phyloP scores from a whole-genome alignment of 2,113 vertebrate genomes.

The Engystomops pustulosus region DNA sequence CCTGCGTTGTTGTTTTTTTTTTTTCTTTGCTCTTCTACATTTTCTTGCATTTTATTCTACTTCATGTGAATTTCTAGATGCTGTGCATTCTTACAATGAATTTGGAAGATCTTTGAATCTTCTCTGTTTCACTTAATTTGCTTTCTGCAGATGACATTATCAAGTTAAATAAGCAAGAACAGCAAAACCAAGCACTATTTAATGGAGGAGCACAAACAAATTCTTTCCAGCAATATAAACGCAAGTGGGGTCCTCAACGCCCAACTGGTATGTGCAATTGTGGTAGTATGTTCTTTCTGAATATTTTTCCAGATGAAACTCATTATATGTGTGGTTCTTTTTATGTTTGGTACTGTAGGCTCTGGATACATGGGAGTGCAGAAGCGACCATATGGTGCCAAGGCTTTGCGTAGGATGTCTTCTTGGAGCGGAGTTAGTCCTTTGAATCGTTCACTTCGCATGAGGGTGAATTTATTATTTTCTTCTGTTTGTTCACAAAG shows the following conservation, averaged over 20 bases:
- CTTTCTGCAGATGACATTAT: conserved; percentile 53
- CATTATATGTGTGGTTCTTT: background rate
- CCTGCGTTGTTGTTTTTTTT: too few relatives aligned
- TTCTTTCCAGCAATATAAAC: conserved; percentile 18
- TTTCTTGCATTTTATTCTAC: too few relatives aligned
- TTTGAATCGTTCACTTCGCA: conserved; percentile 81
- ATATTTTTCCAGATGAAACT: too few relatives aligned
- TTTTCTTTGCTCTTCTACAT: too few relatives aligned
- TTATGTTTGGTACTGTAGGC: conserved; percentile 61
- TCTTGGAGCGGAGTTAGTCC: conserved; percentile 81
- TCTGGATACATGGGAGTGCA: conserved; percentile 78
- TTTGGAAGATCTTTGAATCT: background rate
- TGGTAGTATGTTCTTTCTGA: background rate
- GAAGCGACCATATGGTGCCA: conserved; percentile 83
- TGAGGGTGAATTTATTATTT: conserved; percentile 74
- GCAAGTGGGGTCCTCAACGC: background rate
- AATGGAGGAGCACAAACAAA: conserved; percentile 19
- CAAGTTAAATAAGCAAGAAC: conserved; percentile 45
- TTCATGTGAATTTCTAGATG: too few relatives aligned
- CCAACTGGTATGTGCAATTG: background rate
- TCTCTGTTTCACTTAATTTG: background rate
- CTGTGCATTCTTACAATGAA: too few relatives aligned
- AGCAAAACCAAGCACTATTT: conserved; percentile 3
- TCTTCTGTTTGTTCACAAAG: background rate
- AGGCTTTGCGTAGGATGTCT: conserved; percentile 82